Base-by-base conservation (phyloP, 2,888 invertebrate species). In the Leptopterna dolabrata region DNA sequence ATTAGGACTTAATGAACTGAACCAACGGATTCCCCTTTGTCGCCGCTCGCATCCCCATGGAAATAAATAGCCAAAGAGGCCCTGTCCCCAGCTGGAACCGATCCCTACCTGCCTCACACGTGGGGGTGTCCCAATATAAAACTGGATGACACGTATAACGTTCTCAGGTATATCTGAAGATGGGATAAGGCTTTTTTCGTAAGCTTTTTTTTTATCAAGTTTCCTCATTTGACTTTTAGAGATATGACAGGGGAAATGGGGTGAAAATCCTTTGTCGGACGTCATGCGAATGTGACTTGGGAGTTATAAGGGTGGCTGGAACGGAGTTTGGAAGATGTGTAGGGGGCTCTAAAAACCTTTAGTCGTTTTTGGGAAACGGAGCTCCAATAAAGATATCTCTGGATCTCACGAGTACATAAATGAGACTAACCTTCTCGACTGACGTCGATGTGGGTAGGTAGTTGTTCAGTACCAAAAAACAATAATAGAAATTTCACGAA, bases 251-350 rank as follows among this genome's bases (percentile, higher is more conserved):
- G 47, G 81, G 81, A 81, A 81, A 81, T 81, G 81, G 81, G 81
- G 81, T 55, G n/a, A 81, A 51, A 55, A 30, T 30, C 81, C 81
- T 81, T 81, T 81, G 81, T 81, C 81, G 81, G 81, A 30, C 55
- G 81, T 81, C 81, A 81, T 63, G 81, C 81, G 51, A 81, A 81
- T 81, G 81, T 81, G 81, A 81, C 81, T 81, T 55, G 9, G 81
- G 55, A 81, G 51, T 81, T 81, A 81, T 47, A 47, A 81, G 73
- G 73, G 36, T 73, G 73, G 36, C 73, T 30, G 63, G 63, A 63
- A 63, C 63, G 63, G 24, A 63, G 63, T 43, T 43, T 14, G 43
- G 45, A 78, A 43, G 78, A 78, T 78, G 3, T 43, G 41, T n/a
- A 41, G 30, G 36, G 30, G 27, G 24, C 41, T n/a, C 41, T 41